Evolutionary conservation across 2,888 invertebrate genomes (phyloP).

Genomic region (Autographa gamma): DNA sequence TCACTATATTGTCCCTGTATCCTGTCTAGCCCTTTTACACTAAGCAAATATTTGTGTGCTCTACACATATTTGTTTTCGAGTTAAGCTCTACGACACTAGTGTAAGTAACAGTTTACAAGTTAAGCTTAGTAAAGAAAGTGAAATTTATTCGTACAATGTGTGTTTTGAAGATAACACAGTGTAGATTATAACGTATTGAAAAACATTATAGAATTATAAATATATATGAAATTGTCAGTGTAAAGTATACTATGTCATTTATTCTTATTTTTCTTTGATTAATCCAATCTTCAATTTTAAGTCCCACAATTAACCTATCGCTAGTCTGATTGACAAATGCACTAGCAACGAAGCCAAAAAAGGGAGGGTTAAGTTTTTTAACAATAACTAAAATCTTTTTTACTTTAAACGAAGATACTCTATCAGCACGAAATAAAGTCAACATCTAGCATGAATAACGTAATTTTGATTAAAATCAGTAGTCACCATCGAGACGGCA

Average conservation of each 20-base stretch:
- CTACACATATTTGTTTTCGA: neutral
- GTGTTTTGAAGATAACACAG: too few relatives aligned
- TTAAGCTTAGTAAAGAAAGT: neutral
- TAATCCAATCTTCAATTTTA: too few relatives aligned
- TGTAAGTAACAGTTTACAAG: neutral
- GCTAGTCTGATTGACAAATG: too few relatives aligned
- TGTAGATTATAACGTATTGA: too few relatives aligned
- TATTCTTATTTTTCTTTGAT: too few relatives aligned
- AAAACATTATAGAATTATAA: too few relatives aligned
- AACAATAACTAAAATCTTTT: too few relatives aligned
- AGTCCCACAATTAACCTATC: too few relatives aligned
- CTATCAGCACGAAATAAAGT: neutral
- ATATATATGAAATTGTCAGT: too few relatives aligned
- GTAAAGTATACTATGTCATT: too few relatives aligned
- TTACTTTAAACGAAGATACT: neutral
- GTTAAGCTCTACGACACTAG: neutral
- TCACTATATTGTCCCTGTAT: neutral
- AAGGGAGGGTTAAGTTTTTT: too few relatives aligned
- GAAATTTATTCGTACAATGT: neutral
- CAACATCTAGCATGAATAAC: constrained; percentile 22
- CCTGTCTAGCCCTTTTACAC: neutral
- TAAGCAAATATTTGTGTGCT: neutral
- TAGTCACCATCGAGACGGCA: constrained; percentile 24
- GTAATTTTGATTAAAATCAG: constrained; percentile 22
- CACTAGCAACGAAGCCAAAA: too few relatives aligned